Evolutionary conservation across 1,140 invertebrate species (phyloP).

Genomic region (Penaeus chinensis): DNA sequence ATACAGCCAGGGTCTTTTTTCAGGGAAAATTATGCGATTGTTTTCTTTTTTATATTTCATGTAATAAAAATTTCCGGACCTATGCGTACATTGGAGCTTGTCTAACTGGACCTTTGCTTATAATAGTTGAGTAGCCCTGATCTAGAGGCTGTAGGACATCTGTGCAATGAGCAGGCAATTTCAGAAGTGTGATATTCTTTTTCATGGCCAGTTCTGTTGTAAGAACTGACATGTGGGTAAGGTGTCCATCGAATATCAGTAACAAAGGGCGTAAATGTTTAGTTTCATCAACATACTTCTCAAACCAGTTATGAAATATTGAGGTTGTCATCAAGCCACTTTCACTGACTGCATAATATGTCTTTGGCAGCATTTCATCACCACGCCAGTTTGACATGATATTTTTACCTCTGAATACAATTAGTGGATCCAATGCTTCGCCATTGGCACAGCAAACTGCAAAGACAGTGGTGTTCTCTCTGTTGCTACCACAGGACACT

Average conservation of each 20-base stretch:
- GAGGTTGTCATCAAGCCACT: conserved; percentile 46
- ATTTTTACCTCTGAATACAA: conserved; percentile 49
- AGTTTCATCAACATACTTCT: background rate
- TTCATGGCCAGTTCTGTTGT: conserved; percentile 24
- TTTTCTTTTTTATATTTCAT: too few species aligned
- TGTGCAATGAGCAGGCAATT: conserved; percentile 25
- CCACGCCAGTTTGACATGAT: conserved; percentile 25
- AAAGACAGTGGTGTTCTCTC: conserved; percentile 44
- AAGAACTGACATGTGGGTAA: conserved; percentile 6
- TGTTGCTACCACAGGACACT: conserved; percentile 24
- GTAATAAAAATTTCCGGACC: too few species aligned
- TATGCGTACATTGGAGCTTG: too few species aligned
- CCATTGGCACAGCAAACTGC: conserved; percentile 52
- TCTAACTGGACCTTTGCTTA: too few species aligned
- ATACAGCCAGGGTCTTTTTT: too few species aligned
- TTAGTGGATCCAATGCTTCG: conserved; percentile 35
- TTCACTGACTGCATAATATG: conserved; percentile 38
- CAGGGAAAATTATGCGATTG: too few species aligned
- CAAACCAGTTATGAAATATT: conserved; percentile 32
- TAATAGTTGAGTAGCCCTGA: too few species aligned
- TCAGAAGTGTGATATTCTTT: conserved; percentile 24
- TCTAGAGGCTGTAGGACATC: conserved; percentile 35
- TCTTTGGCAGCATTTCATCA: conserved; percentile 1
- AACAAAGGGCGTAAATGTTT: conserved; percentile 27
- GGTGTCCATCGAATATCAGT: conserved; percentile 25